Base-by-base conservation (phyloP, 2,113 vertebrate genomes). In the Chionis minor region DNA sequence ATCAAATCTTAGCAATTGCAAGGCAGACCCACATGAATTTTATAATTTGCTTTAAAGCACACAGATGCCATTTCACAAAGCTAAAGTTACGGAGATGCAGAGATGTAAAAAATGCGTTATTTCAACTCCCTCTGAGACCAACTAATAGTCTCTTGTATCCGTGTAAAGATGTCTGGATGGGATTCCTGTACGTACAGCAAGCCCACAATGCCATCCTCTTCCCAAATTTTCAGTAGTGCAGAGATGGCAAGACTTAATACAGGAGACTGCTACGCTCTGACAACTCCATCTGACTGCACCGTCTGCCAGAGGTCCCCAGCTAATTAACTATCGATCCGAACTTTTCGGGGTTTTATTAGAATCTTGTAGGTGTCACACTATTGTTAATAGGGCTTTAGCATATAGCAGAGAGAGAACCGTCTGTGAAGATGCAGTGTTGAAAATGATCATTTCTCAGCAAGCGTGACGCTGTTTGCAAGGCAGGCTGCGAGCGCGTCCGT, bases 401-500 rank as follows among this genome's bases (percentile, higher is more conserved):
- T 26, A 56, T 7, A 72, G 32, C 0, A 0, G 45, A 55, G 67
- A 12, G 30, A 22, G 21, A 62, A 72, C 15, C 54, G 63, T 10
- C 63, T 55, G 74, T 66, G 84, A 44, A 78, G 80, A 38, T n/a
- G 32, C 65, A 83, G 59, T 62, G 71, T 65, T 3, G 3, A 38
- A 72, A 74, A 38, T 2, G 7, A 28, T 40, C 1, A 4, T 40
- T 88, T 75, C 90, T 71, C 32, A 40, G 51, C 47, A 59, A 44
- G n/a, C 33, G 28, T 2, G 19, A 16, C 54, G 2, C 0, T 5
- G 18, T 20, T 17, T 51, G 26, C 70, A 8, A 13, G 56, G 87
- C 83, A 44, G 42, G 69, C 55, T 49, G 35, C 0, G 2, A 10
- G 44, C 2, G 9, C 1, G 0, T 11, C 10, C 5, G 30, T 44